Base-by-base conservation (phyloP, 2,888 invertebrate species). In the Rhopalosiphum nymphaeae region DNA sequence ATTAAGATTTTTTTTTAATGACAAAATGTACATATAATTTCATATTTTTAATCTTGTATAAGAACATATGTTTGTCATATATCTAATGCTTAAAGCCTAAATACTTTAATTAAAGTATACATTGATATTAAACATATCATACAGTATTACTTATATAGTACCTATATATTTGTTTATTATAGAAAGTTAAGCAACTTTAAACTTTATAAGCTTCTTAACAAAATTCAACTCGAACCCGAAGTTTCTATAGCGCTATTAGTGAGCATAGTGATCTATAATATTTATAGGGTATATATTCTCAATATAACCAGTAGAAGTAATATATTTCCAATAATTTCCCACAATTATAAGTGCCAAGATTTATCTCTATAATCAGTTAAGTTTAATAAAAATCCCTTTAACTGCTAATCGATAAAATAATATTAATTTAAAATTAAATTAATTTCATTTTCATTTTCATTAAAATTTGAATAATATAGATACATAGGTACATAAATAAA, bases 151-250 rank as follows among this genome's bases (percentile, higher is more conserved):
- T 67, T 67, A 36, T 67, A 36, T 7, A 36, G n/a, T 36, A 67
- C n/a, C 67, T 67, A 67, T 21, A 67, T 67, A 36, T 36, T 57
- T 89, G n/a, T 89, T 57, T 21, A 57, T 42, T 61, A 89, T 44
- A 29, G 44, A 89, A 61, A 89, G 44, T 61, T 21, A 89, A 57
- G 61, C n/a, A 61, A 61, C 89, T 89, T 42, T 36, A 67, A 67
- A 67, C 67, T 67, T 89, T 57, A 42, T 89, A 61, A 61, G 21
- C 46, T 61, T 29, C 61, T 61, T 29, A 61, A 61, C 61, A 57
- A 61, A 89, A 44, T 61, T 89, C 3, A 61, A 89, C 26, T n/a
- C 10, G 10, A 26, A 26, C 26, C 42, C 29, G 42, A 13, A 86
- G 85, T 67, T 67, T 67, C 36, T 67, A n/a, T 36, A 67, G 2